These are phyloP conservation scores for Melanostoma mellinum DNA, from an alignment of 2,888 invertebrate genomes.

Conservation along the genomic window DNA sequence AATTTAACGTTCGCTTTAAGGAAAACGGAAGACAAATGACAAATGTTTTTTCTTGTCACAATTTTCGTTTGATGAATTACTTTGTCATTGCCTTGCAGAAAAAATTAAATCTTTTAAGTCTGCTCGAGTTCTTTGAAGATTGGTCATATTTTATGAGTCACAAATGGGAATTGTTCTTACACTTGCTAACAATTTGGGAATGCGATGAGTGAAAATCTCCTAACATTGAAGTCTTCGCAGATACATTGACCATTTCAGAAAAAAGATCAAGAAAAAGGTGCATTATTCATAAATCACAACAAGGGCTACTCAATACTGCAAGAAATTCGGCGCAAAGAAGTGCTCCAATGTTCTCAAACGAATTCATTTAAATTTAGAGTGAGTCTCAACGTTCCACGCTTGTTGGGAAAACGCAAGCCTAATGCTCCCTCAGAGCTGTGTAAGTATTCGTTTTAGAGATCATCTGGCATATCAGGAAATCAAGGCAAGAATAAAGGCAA, in stretches of 20 bases:
- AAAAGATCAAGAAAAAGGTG: slow-evolving; percentile 83
- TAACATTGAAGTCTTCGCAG: slow-evolving; percentile 82
- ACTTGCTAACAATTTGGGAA: too few relatives aligned
- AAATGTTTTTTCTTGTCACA: too few relatives aligned
- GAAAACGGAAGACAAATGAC: too few relatives aligned
- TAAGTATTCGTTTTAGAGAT: slow-evolving; percentile 74
- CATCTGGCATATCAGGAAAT: slow-evolving; percentile 75
- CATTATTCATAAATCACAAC: slow-evolving; percentile 83
- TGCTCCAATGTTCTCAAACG: slow-evolving; percentile 75
- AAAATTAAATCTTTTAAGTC: too few relatives aligned
- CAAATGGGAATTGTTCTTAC: too few relatives aligned
- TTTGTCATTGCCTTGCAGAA: too few relatives aligned
- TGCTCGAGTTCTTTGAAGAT: too few relatives aligned
- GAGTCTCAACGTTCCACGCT: slow-evolving; percentile 79
- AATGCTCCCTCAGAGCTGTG: slow-evolving; percentile 58
- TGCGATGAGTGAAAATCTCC: slow-evolving; percentile 83
- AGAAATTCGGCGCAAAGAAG: slow-evolving; percentile 75
- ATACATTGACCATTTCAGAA: slow-evolving; percentile 81
- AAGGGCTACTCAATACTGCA: slow-evolving; percentile 87
- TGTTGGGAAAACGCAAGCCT: slow-evolving; percentile 63
- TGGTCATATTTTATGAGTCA: too few relatives aligned
- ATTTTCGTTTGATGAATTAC: too few relatives aligned
- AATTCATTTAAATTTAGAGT: slow-evolving; percentile 78
- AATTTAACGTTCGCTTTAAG: too few relatives aligned
- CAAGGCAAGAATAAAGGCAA: slow-evolving; percentile 49